phyloP scores from a whole-genome alignment of 2,797 vertebrate species.

The Calcarius lapponicus region DNA sequence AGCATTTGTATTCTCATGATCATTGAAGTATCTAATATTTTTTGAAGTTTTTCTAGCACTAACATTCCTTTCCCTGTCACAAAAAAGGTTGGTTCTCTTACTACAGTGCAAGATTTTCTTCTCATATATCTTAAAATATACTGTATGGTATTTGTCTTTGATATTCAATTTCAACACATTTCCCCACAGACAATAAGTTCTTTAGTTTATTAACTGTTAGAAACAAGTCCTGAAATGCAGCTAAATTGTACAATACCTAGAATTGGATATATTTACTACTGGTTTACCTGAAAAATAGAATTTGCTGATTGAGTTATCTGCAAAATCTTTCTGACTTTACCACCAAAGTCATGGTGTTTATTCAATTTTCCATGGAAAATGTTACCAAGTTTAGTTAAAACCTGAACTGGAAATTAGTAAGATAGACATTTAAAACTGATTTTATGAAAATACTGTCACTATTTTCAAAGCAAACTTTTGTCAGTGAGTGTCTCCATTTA shows the following conservation, averaged over 20 bases:
- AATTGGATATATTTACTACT: neutral
- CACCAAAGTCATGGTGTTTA: neutral
- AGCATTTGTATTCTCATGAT: neutral
- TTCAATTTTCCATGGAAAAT: neutral
- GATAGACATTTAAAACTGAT: neutral
- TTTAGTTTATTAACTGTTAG: neutral
- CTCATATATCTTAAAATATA: neutral
- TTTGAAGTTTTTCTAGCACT: neutral
- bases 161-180: neutral
- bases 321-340: neutral
- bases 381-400: neutral
- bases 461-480: neutral
- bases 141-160: neutral
- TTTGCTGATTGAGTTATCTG: neutral
- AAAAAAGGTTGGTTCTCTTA: neutral
- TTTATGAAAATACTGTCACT: neutral
- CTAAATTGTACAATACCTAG: neutral
- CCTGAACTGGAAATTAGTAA: neutral
- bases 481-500: neutral
- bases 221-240: neutral
- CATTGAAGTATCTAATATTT: neutral
- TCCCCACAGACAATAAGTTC: neutral
- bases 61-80: neutral
- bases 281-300: neutral
- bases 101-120: neutral